phyloP scores from a whole-genome alignment of 2,113 vertebrate species.

The Himantopus leucocephalus region DNA sequence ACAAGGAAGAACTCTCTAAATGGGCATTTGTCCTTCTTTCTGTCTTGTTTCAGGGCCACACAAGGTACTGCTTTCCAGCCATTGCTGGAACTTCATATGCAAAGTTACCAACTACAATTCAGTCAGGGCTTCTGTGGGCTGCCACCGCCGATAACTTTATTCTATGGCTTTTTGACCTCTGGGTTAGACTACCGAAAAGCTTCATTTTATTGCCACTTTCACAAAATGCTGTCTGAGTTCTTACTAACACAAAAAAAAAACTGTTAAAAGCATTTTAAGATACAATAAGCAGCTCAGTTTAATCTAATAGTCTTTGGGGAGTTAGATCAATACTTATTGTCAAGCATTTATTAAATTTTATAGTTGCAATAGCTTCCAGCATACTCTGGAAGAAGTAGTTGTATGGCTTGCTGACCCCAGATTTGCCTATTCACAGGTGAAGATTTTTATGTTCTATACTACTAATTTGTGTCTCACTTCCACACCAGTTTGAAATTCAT shows the following conservation, averaged over 20 bases:
- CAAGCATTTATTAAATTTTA: conserved; percentile 20
- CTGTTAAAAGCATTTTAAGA: conserved; percentile 5
- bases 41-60: neutral
- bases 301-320: neutral
- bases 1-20: neutral
- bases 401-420: neutral
- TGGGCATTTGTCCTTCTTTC: neutral
- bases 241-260: neutral
- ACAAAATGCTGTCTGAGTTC: neutral
- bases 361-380: neutral
- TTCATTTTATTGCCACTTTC: neutral
- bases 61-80: neutral
- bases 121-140: neutral
- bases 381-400: neutral
- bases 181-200: neutral
- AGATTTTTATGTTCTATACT: neutral
- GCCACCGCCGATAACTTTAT: neutral
- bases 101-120: neutral
- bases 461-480: neutral
- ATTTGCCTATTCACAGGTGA: neutral
- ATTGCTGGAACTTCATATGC: neutral
- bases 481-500: neutral
- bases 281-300: neutral
- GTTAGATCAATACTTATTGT: neutral
- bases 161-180: neutral